Evolutionary conservation across 2,113 vertebrate species (phyloP).

Genomic region (Uropsilus gracilis): DNA sequence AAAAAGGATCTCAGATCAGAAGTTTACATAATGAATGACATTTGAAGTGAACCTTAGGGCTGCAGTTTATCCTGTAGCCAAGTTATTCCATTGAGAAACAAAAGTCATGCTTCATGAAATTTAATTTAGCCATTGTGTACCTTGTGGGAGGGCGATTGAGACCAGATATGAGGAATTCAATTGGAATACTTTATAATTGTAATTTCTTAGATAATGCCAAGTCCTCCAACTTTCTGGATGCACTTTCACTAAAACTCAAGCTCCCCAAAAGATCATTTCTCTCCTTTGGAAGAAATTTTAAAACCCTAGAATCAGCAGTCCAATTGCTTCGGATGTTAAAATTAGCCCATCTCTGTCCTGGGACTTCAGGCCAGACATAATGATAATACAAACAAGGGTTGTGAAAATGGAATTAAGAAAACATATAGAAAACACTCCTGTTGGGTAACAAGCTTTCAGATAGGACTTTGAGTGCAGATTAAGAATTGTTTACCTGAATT

Average conservation of each 20-base stretch:
- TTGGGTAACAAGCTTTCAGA: neutral
- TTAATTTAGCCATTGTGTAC: neutral
- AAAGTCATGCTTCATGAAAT: neutral
- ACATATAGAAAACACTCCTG: neutral
- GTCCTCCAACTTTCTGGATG: neutral
- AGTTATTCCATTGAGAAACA: neutral
- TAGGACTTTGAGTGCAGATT: neutral
- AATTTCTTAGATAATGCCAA: neutral
- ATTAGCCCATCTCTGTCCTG: neutral
- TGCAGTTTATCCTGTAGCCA: neutral
- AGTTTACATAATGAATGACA: neutral
- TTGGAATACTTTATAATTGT: neutral
- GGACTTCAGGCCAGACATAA: neutral
- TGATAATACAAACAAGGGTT: neutral
- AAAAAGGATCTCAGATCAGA: neutral
- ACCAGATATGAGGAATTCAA: neutral
- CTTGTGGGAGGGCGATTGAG: neutral
- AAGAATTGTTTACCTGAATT: neutral
- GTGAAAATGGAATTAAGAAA: neutral
- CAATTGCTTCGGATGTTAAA: neutral
- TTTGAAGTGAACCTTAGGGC: neutral
- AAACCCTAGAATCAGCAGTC: neutral
- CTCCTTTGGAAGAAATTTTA: conserved; percentile 10
- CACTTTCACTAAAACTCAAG: conserved; percentile 9
- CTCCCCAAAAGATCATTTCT: conserved; percentile 8